Base-by-base conservation (phyloP, 2,888 invertebrate genomes). In the Hemicrepidius hirtus region DNA sequence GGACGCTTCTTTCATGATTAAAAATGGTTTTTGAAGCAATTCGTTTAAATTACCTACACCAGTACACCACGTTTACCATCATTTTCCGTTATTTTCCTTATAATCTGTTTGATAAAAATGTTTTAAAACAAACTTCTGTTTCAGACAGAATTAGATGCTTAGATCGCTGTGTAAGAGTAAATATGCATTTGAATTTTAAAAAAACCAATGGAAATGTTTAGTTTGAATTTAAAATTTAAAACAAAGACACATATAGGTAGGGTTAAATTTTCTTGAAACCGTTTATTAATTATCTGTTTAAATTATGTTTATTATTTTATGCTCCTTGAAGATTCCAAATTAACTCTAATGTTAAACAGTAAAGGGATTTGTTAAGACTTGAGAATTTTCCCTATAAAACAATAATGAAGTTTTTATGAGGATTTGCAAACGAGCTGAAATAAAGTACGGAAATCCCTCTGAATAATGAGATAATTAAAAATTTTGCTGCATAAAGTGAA, bases 401-500 rank as follows among this genome's bases (percentile, higher is more conserved):
- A 68, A 62, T 71, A 71, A 67, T 71, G 55, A 71, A 71, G 55
- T 67, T 71, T 71, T 67, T 62, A 67, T 63, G 67, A 46, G 67
- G 64, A 73, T 73, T 73, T 73, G 59, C 59, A 68, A 68, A 68
- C 59, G 72, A 73, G 68, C 68, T 73, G 20, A 68, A 68, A 73
- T 73, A 73, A 68, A 68, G 72, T 68, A 64, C 16, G 59, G 37
- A 65, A 73, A 73, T 68, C 72, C 68, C 20, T 57, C 66, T 65
- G 57, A 68, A 68, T 73, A 68, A 68, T 59, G 41, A 68, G 68
- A 64, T 73, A 73, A 73, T 68, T 73, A 73, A 68, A 68, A 73
- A 73, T 68, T 73, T 64, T 50, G 37, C 44, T 18, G 57, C 64
- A 59, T 59, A 65, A 73, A 68, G 49, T 73, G 68, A 73, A 73